Evolutionary conservation across 2,113 vertebrate genomes (phyloP).

Genomic region (Aldabrachelys gigantea): DNA sequence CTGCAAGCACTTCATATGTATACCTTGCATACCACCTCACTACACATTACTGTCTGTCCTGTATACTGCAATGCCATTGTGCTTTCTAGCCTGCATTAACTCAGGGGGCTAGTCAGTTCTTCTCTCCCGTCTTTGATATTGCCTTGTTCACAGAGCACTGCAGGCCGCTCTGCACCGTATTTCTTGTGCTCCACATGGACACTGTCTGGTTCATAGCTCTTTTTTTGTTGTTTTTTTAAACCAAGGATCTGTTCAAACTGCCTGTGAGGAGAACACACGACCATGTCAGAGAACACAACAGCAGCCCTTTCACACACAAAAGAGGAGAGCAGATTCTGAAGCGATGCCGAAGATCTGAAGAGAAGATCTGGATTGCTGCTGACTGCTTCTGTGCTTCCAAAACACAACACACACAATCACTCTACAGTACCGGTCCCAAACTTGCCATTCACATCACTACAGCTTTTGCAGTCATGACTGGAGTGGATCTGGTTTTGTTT

Average conservation of each 20-base stretch:
- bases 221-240: background rate
- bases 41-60: background rate
- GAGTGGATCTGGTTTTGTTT: background rate
- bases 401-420: background rate
- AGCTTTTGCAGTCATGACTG: background rate
- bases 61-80: rapidly evolving
- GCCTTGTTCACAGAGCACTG: background rate
- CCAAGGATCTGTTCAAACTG: background rate
- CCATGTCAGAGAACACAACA: background rate
- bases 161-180: background rate
- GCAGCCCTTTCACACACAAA: background rate
- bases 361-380: rapidly evolving
- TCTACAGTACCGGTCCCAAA: background rate
- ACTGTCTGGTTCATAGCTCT: background rate
- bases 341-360: rapidly evolving
- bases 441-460: background rate
- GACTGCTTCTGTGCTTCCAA: background rate
- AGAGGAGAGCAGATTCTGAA: rapidly evolving
- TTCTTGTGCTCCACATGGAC: background rate
- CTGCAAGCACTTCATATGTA: background rate
- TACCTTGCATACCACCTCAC: background rate
- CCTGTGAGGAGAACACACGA: rapidly evolving
- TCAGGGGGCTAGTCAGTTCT: background rate
- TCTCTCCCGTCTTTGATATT: rapidly evolving
- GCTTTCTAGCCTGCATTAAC: background rate